These are phyloP conservation scores for Pelobates cultripes DNA, from an alignment of 2,797 vertebrate genomes.

Conservation along the genomic window DNA sequence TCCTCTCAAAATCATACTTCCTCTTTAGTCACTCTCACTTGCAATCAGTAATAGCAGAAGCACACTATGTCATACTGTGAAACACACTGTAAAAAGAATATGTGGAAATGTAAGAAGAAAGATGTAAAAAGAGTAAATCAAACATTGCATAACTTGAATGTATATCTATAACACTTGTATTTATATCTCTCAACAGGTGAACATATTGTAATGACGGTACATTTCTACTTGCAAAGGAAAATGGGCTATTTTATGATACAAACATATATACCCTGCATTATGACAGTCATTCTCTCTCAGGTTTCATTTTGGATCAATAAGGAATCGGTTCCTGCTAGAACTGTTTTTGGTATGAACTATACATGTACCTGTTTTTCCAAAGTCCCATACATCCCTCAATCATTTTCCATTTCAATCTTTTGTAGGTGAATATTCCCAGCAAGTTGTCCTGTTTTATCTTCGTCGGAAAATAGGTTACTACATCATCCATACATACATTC, in stretches of 20 bases:
- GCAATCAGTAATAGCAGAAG: too few species aligned
- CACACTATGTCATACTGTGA: too few species aligned
- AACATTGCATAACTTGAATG: too few species aligned
- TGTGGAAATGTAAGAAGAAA: too few species aligned
- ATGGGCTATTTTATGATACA: constrained; percentile 99
- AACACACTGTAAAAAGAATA: too few species aligned
- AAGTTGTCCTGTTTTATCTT: constrained; percentile 96
- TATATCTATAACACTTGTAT: not conserved
- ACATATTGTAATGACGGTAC: constrained; percentile 98
- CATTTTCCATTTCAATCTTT: constrained; percentile 44
- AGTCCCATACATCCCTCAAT: constrained; percentile 1
- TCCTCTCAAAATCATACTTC: too few species aligned
- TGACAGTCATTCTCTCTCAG: constrained; percentile 99
- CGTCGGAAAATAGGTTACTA: constrained; percentile 99
- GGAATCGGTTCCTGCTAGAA: constrained; percentile 96
- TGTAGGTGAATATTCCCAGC: constrained; percentile 96
- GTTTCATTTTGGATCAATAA: constrained; percentile 99
- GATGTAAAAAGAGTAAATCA: too few species aligned
- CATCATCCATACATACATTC: constrained; percentile 99
- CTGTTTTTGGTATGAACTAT: constrained; percentile 87
- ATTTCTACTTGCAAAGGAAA: constrained; percentile 95
- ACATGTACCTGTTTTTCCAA: not conserved
- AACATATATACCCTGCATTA: constrained; percentile 98
- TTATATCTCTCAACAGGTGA: constrained; percentile 79
- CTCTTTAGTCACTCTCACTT: too few species aligned